These are phyloP conservation scores for Pelosia muscerda DNA, from an alignment of 2,888 invertebrate genomes.

Conservation along the genomic window DNA sequence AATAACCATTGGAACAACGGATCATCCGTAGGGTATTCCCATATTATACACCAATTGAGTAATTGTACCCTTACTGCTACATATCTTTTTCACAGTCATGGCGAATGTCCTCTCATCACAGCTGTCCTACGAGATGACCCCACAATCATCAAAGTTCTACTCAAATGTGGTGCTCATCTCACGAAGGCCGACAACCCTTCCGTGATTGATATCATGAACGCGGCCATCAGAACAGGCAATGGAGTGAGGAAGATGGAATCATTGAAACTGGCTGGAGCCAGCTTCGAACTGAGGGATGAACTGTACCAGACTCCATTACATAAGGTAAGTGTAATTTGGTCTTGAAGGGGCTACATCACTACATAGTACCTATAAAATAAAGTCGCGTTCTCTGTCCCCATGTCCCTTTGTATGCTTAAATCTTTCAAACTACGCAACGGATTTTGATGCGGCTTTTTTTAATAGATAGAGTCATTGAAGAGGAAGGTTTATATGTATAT, in stretches of 20 bases:
- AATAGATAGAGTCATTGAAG: no score
- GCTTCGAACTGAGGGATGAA: conserved; percentile 87
- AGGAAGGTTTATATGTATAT: no score
- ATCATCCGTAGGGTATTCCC: no score
- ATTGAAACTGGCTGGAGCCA: conserved; percentile 89
- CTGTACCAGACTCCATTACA: conserved; percentile 90
- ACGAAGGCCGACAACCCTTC: conserved; percentile 85
- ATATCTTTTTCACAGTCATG: conserved; percentile 61
- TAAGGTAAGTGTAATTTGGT: conserved; percentile 72
- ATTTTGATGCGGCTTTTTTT: no score
- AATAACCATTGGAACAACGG: no score
- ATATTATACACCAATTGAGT: no score
- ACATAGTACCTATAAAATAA: no score
- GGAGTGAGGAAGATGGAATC: conserved; percentile 86
- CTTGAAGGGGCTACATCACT: no score
- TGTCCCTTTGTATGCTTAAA: no score
- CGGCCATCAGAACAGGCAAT: conserved; percentile 88
- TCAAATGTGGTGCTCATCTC: conserved; percentile 92
- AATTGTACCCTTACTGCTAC: background rate
- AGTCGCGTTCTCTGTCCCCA: no score
- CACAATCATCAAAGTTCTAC: conserved; percentile 88
- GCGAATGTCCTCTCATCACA: conserved; percentile 90
- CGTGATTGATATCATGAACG: conserved; percentile 90
- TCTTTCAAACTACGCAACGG: no score
- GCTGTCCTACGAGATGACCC: conserved; percentile 89